Evolutionary conservation across 2,113 vertebrate species (phyloP), one percentile per base, ranked within the genome.

Genomic region (Trematomus loennbergii): DNA sequence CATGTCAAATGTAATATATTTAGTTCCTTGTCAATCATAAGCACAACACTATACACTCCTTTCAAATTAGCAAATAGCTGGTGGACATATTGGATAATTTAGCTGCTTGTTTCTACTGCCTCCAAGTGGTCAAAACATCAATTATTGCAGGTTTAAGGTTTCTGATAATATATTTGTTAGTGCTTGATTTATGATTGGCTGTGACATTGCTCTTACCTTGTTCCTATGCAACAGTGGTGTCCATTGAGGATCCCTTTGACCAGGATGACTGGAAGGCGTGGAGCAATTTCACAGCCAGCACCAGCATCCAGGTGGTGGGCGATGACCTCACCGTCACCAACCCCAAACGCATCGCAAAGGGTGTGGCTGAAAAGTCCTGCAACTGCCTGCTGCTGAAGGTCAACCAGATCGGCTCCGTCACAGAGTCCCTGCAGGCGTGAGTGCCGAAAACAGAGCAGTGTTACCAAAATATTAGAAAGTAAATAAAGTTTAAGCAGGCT

Each of bases 381-480:
- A 99, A 99, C 95, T 99, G 98, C 90, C 97, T 99, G 17, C 95
- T 99, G 2, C 97, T 99, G 16, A 99, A 99, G 90, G 98, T 99
- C 91, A 99, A 99, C 95, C 98, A 99, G 96, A 99, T 99, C 0
- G 98, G 98, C 93, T 97, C 97, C 0, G 98, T 99, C 87, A 98
- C 97, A 0, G 98, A 99, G 94, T 99, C 98, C 12, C 95, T 99
- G 57, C 93, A 99, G 93, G 98, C 98, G 98, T 99, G 81, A 96
- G 97, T 96, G 36, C 76, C 49, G 15, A 15, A 43, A 75, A 36
- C 65, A 46, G 43, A 29, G 65, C 16, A 7, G 33, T 2, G 12
- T 66, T 73, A 50, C 17, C 54, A 67, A 61, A 78, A 48, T 36
- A 9, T n/a, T 18, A 33, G 18, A 10, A 15, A 1, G 49, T 69